Conservation (phyloP, 1,140 invertebrate genomes). For the Zelostemma sp. region DNA sequence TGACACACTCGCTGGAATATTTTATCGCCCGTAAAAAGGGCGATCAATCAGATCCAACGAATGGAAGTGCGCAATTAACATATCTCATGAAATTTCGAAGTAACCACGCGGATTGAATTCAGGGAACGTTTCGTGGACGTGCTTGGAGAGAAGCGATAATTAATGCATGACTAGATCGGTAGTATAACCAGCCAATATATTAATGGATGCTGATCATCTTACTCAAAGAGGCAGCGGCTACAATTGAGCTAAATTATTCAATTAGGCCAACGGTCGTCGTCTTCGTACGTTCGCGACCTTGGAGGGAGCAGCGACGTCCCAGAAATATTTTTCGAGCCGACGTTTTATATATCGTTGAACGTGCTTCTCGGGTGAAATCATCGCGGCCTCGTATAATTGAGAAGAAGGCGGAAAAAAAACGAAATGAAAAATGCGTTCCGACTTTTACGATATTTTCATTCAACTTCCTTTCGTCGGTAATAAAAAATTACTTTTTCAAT, state of each 20-base stretch:
- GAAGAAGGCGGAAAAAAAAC: conserved; percentile 7
- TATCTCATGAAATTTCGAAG: not conserved
- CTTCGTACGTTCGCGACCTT: conserved; percentile 9
- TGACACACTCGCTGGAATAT: conserved; percentile 1
- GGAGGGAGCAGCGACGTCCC: not conserved
- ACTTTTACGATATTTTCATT: too few species aligned
- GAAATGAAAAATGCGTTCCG: too few species aligned
- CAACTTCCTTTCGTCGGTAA: too few species aligned
- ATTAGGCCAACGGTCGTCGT: conserved; percentile 24
- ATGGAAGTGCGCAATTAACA: not conserved
- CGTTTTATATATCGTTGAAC: conserved; percentile 17
- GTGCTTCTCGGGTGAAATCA: conserved; percentile 22
- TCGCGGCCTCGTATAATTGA: conserved; percentile 20
- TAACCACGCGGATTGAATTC: not conserved
- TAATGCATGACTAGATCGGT: not conserved
- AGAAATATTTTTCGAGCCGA: not conserved
- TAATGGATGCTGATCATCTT: conserved; percentile 20
- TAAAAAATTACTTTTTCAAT: too few species aligned
- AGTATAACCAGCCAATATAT: not conserved
- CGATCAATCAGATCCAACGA: not conserved
- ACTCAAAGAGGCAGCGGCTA: conserved; percentile 13
- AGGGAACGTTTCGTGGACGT: not conserved
- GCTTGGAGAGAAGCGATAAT: not conserved
- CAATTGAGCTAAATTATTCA: conserved; percentile 45
- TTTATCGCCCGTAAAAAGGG: not conserved